phyloP scores from a whole-genome alignment of 2,797 vertebrate species.

The Coranthus polyacanthus region DNA sequence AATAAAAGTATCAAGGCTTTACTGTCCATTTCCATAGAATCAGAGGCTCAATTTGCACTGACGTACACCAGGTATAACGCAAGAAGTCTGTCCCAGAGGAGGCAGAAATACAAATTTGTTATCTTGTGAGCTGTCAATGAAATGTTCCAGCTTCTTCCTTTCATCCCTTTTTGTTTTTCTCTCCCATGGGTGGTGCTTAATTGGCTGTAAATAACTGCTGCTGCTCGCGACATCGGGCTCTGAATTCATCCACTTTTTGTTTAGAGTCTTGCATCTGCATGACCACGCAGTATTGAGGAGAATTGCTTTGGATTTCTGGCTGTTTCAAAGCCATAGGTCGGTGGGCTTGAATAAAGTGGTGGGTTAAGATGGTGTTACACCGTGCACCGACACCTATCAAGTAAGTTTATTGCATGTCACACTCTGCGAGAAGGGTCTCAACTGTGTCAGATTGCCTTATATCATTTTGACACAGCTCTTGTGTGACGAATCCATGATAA shows the following conservation, averaged over 20 bases:
- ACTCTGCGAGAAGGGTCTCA: neutral
- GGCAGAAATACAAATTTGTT: conserved; percentile 1
- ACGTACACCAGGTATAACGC: neutral
- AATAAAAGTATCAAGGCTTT: neutral
- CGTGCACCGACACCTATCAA: neutral
- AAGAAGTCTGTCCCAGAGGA: conserved; percentile 5
- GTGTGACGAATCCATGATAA: neutral
- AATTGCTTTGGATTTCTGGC: neutral
- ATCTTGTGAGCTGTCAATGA: neutral
- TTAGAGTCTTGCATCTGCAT: conserved; percentile 3
- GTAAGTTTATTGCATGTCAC: neutral
- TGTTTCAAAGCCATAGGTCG: neutral
- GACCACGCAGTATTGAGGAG: neutral
- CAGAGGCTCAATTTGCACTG: conserved; percentile 7
- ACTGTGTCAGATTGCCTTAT: too few relatives aligned
- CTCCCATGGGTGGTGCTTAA: neutral
- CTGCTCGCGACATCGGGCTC: conserved; percentile 5
- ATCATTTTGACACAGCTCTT: too few relatives aligned
- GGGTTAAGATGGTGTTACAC: neutral
- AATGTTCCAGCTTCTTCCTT: conserved; percentile 1
- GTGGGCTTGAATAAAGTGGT: neutral
- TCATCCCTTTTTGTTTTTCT: neutral
- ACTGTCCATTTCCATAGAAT: neutral
- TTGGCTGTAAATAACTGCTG: conserved; percentile 10
- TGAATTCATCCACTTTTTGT: conserved; percentile 5